Percentiles rank a stretch among this genome's conserved stretches.
Evolutionary conservation across 1,140 invertebrate genomes (phyloP).

Genomic region (Aphelenchoides besseyi): DNA sequence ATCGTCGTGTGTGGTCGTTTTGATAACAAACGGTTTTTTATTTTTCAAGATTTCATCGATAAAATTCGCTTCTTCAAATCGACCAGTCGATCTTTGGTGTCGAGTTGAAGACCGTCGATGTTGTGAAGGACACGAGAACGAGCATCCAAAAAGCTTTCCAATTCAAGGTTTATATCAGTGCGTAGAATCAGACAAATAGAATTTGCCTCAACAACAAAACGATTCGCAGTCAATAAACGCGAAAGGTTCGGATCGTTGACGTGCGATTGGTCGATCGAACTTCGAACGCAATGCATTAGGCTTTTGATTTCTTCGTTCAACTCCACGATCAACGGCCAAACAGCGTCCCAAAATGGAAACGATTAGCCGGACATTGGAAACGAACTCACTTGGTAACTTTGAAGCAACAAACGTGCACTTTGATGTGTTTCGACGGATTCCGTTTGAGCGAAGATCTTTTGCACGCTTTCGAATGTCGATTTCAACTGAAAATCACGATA

Average conservation of each 20-base stretch:
- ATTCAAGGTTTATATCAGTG: not conserved
- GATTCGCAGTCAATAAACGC: not conserved
- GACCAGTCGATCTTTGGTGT: not conserved
- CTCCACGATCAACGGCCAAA: not conserved
- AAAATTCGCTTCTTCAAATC: not conserved
- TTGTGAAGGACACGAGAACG: not conserved
- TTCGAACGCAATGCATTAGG: not conserved
- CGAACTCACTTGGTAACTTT: too few relatives aligned
- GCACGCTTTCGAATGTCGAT: not conserved
- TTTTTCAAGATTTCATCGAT: too few relatives aligned
- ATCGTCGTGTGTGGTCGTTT: too few relatives aligned
- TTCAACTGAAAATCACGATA: not conserved
- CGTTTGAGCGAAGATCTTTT: not conserved
- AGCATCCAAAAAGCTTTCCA: not conserved
- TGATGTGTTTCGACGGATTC: not conserved
- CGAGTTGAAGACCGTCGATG: not conserved
- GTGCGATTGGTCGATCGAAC: not conserved
- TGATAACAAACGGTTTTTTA: too few relatives aligned
- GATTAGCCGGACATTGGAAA: not conserved
- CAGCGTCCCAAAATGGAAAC: not conserved
- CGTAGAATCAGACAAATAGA: not conserved
- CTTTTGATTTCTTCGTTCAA: not conserved
- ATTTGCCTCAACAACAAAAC: not conserved
- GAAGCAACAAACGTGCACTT: too few relatives aligned
- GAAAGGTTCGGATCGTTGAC: not conserved